Evolutionary conservation across 2,113 vertebrate species (phyloP).

Genomic region (Tetrax tetrax): DNA sequence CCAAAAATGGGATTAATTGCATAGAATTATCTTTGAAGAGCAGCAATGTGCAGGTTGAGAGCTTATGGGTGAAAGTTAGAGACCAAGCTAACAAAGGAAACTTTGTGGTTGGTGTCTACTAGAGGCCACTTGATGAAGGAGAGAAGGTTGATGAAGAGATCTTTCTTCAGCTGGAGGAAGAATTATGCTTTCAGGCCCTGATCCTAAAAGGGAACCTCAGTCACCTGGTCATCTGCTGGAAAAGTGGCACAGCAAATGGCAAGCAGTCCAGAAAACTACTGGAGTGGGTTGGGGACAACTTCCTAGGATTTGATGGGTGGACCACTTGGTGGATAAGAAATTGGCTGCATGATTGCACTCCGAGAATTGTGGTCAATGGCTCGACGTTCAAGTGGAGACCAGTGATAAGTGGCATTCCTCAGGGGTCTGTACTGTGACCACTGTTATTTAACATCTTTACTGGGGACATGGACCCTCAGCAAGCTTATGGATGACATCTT

Average conservation of each 20-base stretch:
- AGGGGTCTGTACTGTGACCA: too few species aligned
- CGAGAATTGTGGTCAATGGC: neutral
- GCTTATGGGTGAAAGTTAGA: neutral
- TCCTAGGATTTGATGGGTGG: neutral
- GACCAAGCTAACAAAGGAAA: neutral
- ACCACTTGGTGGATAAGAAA: too few species aligned
- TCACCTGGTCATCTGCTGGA: neutral
- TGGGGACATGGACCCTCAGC: too few species aligned
- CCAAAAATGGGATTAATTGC: neutral
- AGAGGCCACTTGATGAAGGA: neutral
- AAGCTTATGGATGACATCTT: neutral
- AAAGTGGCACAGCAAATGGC: neutral
- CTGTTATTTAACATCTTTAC: neutral
- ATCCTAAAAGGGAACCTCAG: neutral
- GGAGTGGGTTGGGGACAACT: neutral
- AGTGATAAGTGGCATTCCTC: neutral
- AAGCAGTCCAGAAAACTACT: neutral
- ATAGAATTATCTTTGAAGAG: neutral
- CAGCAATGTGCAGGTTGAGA: accelerated
- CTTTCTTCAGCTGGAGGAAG: neutral
- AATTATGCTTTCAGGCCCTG: neutral
- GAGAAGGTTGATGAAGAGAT: neutral
- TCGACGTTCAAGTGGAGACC: too few species aligned
- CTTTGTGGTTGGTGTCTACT: neutral
- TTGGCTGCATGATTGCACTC: too few species aligned